Percentiles rank a stretch among this genome's conserved stretches.
Conservation (phyloP, 2,888 invertebrate species). For the Dysmachus trigonus region DNA sequence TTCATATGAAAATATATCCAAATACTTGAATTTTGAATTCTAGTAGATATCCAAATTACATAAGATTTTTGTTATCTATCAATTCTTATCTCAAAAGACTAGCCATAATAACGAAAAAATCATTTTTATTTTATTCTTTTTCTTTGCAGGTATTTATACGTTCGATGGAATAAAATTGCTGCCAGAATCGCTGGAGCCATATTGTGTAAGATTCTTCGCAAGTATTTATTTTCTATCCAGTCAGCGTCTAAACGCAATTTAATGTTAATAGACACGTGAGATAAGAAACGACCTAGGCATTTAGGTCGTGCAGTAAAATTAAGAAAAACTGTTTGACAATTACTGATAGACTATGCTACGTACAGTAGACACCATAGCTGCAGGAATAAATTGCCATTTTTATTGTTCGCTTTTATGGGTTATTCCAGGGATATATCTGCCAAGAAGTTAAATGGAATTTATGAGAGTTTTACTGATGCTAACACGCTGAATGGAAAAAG, state of each 20-base stretch:
- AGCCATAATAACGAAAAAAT: neutral
- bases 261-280: neutral
- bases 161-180: neutral
- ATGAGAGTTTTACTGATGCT: neutral
- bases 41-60: no score
- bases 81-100: no score
- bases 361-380: neutral
- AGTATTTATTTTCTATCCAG: neutral
- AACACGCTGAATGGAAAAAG: neutral
- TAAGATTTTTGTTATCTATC: no score
- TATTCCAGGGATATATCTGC: neutral
- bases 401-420: neutral
- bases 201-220: neutral
- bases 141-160: neutral
- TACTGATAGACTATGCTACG: neutral
- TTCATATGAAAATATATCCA: no score
- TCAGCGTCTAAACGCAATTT: neutral
- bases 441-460: neutral
- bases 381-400: neutral
- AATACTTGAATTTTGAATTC: no score
- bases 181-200: neutral
- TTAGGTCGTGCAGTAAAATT: neutral
- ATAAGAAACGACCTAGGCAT: neutral
- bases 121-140: neutral
- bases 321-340: neutral